phyloP scores from a whole-genome alignment of 1,140 invertebrate species.

The Hestina assimilis region DNA sequence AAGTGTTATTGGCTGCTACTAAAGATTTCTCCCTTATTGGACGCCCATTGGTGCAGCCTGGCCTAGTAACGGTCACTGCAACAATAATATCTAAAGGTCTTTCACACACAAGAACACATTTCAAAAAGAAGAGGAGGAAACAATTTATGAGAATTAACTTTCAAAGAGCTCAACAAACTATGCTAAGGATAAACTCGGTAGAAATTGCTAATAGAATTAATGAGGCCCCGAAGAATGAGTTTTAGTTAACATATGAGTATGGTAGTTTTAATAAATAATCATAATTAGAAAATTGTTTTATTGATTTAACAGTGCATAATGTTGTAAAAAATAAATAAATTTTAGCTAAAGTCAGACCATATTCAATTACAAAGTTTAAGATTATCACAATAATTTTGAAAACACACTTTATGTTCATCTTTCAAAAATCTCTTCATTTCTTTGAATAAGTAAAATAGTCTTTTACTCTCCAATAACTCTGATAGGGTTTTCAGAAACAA shows the following conservation, averaged over 20 bases:
- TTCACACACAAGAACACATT: conserved; percentile 89
- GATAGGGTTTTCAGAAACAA: conserved; percentile 75
- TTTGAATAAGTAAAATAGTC: conserved; percentile 80
- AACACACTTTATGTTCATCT: conserved; percentile 76
- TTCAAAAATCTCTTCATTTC: conserved; percentile 81
- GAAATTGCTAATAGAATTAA: conserved; percentile 65
- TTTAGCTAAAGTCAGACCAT: neutral
- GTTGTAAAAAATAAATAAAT: neutral
- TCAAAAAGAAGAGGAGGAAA: conserved; percentile 86
- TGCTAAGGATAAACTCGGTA: conserved; percentile 87
- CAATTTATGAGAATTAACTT: conserved; percentile 88
- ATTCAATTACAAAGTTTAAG: conserved; percentile 43
- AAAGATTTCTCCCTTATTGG: conserved; percentile 93
- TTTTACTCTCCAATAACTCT: conserved; percentile 75
- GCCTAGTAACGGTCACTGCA: conserved; percentile 87
- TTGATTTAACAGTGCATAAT: neutral
- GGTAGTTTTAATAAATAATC: conserved; percentile 9
- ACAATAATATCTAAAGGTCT: conserved; percentile 95
- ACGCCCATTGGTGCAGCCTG: conserved; percentile 86
- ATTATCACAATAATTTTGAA: conserved; percentile 78
- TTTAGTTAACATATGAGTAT: conserved; percentile 30
- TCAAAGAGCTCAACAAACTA: conserved; percentile 83
- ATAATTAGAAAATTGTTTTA: neutral
- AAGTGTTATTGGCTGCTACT: conserved; percentile 91
- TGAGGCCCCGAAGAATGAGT: conserved; percentile 54